Base-by-base conservation (phyloP, 2,888 invertebrate species). In the Brachynemurus nebulosus region DNA sequence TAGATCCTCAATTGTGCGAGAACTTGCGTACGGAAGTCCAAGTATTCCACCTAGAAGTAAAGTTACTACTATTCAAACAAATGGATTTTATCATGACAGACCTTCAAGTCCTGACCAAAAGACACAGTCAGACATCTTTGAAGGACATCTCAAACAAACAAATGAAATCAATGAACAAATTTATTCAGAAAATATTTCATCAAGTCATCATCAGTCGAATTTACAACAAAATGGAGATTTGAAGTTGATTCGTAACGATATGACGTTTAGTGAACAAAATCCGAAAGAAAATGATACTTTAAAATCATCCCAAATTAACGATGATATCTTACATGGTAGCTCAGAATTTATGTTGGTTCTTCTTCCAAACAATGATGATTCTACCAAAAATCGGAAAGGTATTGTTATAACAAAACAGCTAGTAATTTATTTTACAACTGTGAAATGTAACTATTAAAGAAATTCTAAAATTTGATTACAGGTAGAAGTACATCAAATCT, bases 331-430 rank as follows among this genome's bases (percentile, higher is more conserved):
- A 36, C 74, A 75, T 41, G 80, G 76, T 33, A 84, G 84, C 62
- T 81, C 80, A 42, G 88, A 88, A 62, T 82, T 86, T 57, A 84
- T 88, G 81, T 67, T 86, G 50, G 81, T 86, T 41, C 69, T 88
- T 38, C 75, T 75, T 56, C 78, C 79, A 8, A 67, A 69, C 42
- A 68, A 69, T 51, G 68, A 69, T 51, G 38, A 37, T 11, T 34
- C 42, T 27, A 23, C 19, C 17, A 37, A 37, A 5, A 37, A 38
- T 17, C n/a, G 34, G 38, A 37, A 44, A 38, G 16, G 73, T 66
- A 60, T 57, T 30, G n/a, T n/a, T n/a, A n/a, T n/a, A n/a, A n/a
- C n/a, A n/a, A n/a, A n/a, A n/a, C n/a, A n/a, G n/a, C n/a, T n/a
- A n/a, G n/a, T n/a, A n/a, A n/a, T n/a, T n/a, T n/a, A n/a, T n/a